Evolutionary conservation across 2,888 invertebrate genomes (phyloP).

Genomic region (Ochropacha duplaris): DNA sequence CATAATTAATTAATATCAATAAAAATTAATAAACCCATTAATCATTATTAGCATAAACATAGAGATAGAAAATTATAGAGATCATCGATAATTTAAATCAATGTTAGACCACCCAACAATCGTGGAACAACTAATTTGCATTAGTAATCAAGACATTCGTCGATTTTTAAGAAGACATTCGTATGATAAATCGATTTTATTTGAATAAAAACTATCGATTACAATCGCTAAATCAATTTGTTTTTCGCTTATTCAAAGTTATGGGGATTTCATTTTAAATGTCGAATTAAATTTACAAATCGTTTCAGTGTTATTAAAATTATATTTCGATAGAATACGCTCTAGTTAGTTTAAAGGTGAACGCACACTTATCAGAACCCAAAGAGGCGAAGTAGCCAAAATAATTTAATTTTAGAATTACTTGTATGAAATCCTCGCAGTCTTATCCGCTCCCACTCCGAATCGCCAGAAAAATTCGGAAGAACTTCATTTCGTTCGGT

Average conservation of each 20-base stretch:
- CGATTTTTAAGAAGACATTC: conserved; percentile 45
- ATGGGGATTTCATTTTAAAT: conserved; percentile 5
- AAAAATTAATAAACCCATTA: conserved; percentile 8
- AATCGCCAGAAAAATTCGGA: no score
- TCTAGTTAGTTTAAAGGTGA: no score
- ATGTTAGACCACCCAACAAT: conserved; percentile 40
- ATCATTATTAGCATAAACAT: conserved; percentile 11
- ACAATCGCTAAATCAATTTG: conserved; percentile 14
- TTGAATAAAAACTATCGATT: conserved; percentile 21
- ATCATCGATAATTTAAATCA: conserved; percentile 19
- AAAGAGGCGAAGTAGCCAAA: no score
- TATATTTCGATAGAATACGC: background rate
- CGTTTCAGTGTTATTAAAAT: background rate
- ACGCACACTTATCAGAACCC: no score
- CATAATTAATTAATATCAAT: conserved; percentile 2
- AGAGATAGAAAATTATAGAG: conserved; percentile 1
- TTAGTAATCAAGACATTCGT: conserved; percentile 47
- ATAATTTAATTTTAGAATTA: no score
- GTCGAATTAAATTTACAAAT: background rate
- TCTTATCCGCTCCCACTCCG: no score
- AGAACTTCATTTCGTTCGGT: no score
- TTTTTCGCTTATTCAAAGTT: conserved; percentile 22
- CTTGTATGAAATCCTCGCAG: no score
- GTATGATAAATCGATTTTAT: conserved; percentile 40
- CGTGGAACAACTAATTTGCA: conserved; percentile 39